Evolutionary conservation across 2,888 invertebrate genomes (phyloP).

Genomic region (Eumerus sabulonum): DNA sequence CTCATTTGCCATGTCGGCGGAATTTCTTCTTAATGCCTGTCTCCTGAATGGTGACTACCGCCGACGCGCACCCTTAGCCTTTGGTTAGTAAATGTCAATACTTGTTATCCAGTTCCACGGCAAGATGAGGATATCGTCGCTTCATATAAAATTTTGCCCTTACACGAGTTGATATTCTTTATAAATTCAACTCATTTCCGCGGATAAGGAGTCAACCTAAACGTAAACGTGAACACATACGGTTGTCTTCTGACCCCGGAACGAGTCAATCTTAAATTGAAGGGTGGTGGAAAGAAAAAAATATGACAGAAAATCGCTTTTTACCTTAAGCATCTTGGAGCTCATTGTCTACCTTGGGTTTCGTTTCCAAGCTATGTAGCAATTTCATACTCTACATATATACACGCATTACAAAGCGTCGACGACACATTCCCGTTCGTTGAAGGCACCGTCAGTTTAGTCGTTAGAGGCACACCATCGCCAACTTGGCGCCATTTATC

Average conservation of each 20-base stretch:
- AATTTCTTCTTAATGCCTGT: conserved; percentile 28
- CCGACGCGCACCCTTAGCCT: conserved; percentile 3
- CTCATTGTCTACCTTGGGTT: conserved; percentile 14
- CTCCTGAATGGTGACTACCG: no score
- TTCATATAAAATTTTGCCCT: background rate
- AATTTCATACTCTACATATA: conserved; percentile 52
- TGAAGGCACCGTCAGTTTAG: conserved; percentile 1
- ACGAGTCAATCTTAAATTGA: conserved; percentile 28
- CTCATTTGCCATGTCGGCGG: conserved; percentile 62
- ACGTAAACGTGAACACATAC: conserved; percentile 17
- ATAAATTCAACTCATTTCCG: conserved; percentile 53
- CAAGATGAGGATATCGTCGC: conserved; percentile 6
- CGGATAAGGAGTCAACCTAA: conserved; percentile 6
- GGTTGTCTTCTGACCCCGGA: conserved; percentile 21
- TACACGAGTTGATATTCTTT: conserved; percentile 42
- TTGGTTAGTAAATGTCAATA: conserved; percentile 59
- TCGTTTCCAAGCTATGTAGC: conserved; percentile 21
- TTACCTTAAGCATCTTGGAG: conserved; percentile 49
- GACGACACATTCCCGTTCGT: conserved; percentile 30
- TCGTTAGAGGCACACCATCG: conserved; percentile 71
- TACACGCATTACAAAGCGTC: conserved; percentile 40
- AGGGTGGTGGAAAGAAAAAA: conserved; percentile 30
- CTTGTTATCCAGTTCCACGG: conserved; percentile 52
- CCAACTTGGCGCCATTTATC: conserved; percentile 79
- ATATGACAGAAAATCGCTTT: conserved; percentile 44